A percentile compares a stretch with the other conserved stretches of the same genome.
Conservation (phyloP, 92 coral and sea anemone genomes). For the Siderastrea siderea region DNA sequence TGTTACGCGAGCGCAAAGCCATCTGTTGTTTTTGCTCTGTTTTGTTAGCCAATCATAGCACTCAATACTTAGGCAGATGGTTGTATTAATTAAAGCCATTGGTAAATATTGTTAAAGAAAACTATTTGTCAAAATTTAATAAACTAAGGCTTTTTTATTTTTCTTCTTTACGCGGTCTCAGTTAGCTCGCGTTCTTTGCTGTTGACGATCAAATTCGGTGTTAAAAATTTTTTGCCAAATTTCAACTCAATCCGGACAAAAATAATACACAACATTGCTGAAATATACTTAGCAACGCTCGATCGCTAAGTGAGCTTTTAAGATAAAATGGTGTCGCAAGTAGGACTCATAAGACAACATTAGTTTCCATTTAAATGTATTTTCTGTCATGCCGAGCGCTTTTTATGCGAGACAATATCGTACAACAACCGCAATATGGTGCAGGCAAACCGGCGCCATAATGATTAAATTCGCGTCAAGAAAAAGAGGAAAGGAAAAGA, state of each 20-base stretch:
- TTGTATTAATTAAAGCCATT: background rate
- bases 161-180: background rate
- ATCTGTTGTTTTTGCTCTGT: slow-evolving; percentile 19
- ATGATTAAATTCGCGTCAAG: no score
- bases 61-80: slow-evolving; percentile 15
- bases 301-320: background rate
- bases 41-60: slow-evolving; percentile 22
- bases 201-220: background rate
- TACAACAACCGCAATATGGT: background rate
- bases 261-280: background rate
- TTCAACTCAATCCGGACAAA: background rate
- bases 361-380: background rate
- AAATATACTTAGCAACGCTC: background rate
- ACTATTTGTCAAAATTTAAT: slow-evolving; percentile 16
- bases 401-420: background rate
- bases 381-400: background rate
- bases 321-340: background rate
- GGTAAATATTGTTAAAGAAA: background rate
- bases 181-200: background rate
- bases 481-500: background rate
- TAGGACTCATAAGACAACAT: background rate
- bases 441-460: background rate
- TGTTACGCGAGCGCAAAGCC: background rate
- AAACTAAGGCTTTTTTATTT: slow-evolving; percentile 5
- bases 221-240: background rate